These are phyloP conservation scores for Troilus luridus DNA, from an alignment of 2,888 invertebrate genomes.

Conservation along the genomic window DNA sequence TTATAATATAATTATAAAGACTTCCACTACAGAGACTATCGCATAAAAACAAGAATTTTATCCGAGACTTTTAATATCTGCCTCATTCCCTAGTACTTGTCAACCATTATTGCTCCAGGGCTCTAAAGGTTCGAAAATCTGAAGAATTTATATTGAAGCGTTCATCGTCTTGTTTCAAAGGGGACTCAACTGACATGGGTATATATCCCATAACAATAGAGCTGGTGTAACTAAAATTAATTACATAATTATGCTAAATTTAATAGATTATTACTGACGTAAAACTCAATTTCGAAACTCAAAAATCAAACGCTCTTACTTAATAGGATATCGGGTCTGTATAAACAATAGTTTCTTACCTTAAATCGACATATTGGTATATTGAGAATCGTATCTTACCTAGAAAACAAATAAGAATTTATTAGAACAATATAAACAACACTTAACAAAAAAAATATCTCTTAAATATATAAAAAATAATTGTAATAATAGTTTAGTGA, in stretches of 20 bases:
- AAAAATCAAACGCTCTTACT: neutral
- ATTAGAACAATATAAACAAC: neutral
- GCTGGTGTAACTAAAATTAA: neutral
- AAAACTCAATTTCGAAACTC: no score
- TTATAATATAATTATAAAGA: neutral
- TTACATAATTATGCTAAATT: no score
- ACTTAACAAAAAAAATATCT: neutral
- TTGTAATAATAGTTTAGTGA: neutral
- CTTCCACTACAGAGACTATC: neutral
- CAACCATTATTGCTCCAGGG: neutral
- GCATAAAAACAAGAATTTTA: neutral
- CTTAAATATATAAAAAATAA: neutral
- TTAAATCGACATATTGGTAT: neutral
- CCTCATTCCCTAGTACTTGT: neutral
- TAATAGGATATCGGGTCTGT: neutral
- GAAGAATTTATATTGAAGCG: slow-evolving; percentile 7
- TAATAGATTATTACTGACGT: no score
- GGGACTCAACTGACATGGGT: neutral
- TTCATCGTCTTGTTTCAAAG: slow-evolving; percentile 1
- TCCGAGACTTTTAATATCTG: neutral
- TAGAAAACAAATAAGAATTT: neutral
- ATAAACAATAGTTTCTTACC: neutral
- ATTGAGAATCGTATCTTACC: neutral
- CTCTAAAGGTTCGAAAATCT: neutral
- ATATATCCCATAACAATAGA: neutral